Conservation (phyloP, 2,888 invertebrate species). For the Tipula vernalis region DNA sequence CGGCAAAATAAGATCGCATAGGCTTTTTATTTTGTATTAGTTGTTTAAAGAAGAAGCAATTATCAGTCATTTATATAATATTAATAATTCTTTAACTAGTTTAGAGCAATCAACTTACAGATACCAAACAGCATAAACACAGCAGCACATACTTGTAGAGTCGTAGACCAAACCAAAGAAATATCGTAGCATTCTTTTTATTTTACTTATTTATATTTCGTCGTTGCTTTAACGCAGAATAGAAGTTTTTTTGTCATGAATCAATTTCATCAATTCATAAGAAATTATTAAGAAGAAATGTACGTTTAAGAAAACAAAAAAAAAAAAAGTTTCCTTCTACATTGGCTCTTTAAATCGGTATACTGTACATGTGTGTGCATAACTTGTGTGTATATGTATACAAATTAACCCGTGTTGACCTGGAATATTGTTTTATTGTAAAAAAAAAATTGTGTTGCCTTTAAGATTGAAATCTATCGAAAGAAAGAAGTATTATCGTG, state of each 20-base stretch:
- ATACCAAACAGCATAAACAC: background rate
- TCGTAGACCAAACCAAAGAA: background rate
- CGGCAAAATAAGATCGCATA: background rate
- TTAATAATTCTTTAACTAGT: background rate
- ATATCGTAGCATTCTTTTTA: background rate
- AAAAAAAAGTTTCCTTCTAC: background rate
- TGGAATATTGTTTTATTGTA: background rate
- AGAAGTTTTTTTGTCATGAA: background rate
- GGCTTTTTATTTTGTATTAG: background rate
- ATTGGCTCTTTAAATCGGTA: background rate
- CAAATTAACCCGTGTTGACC: background rate
- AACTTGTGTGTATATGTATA: background rate
- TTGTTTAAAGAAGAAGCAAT: background rate
- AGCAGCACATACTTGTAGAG: background rate
- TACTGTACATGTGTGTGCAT: no score
- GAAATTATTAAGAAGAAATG: background rate
- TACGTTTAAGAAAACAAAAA: background rate
- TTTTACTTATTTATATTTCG: background rate
- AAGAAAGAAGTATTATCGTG: background rate
- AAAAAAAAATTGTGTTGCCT: background rate
- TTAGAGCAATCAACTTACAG: constrained; percentile 4
- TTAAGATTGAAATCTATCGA: background rate
- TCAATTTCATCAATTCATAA: background rate
- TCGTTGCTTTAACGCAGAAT: background rate
- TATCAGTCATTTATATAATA: background rate